Percentiles rank a stretch among this genome's conserved stretches.
Conservation (phyloP, 2,113 vertebrate genomes). For the Lontra canadensis region DNA sequence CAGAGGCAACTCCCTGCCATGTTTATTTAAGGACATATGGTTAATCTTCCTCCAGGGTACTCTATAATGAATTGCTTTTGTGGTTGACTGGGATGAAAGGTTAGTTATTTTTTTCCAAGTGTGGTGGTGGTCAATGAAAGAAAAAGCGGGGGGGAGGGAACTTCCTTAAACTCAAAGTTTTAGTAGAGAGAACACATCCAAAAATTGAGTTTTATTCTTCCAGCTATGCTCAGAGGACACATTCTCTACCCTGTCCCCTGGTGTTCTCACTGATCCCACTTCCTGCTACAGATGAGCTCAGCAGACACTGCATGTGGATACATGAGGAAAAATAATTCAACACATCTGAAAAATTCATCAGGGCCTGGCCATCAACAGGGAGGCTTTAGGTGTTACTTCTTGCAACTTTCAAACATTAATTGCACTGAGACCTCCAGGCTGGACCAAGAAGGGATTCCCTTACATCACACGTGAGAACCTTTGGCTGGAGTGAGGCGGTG, state of each 20-base stretch:
- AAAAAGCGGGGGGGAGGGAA: background rate
- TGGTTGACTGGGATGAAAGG: background rate
- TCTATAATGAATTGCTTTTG: constrained; percentile 45
- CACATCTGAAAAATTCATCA: constrained; percentile 49
- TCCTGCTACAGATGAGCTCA: constrained; percentile 66
- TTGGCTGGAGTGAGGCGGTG: background rate
- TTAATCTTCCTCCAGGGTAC: background rate
- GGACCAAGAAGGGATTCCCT: constrained; percentile 34
- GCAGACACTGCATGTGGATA: constrained; percentile 39
- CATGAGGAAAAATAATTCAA: constrained; percentile 30
- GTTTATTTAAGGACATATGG: background rate
- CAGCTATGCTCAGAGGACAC: background rate
- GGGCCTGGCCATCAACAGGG: background rate
- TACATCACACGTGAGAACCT: constrained; percentile 8
- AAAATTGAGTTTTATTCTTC: background rate
- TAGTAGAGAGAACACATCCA: constrained; percentile 16
- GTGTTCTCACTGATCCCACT: constrained; percentile 49
- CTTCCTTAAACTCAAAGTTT: background rate
- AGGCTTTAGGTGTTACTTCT: constrained; percentile 63
- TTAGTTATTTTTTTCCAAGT: background rate
- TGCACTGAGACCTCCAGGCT: constrained; percentile 47
- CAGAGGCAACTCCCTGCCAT: background rate
- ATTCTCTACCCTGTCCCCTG: background rate
- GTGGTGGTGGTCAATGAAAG: background rate
- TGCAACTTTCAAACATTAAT: constrained; percentile 50